These are phyloP conservation scores for Pantherophis alleghaniensis DNA, from an alignment of 2,797 vertebrate genomes.

Conservation along the genomic window DNA sequence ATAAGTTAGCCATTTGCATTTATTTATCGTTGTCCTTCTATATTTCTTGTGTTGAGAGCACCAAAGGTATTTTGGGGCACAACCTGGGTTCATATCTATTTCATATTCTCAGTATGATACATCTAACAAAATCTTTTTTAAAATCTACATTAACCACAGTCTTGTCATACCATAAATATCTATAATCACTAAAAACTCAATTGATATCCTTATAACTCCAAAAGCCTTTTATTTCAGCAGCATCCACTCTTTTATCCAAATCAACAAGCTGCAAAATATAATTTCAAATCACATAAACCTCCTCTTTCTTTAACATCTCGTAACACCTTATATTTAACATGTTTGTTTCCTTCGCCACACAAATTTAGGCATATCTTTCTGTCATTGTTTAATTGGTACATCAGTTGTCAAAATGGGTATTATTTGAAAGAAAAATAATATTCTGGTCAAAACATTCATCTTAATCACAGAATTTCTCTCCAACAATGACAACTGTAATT, in stretches of 20 bases:
- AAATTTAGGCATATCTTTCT: not conserved
- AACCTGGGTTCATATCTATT: not conserved
- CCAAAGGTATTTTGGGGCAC: not conserved
- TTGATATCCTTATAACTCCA: not conserved
- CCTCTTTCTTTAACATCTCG: not conserved
- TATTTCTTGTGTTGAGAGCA: not conserved
- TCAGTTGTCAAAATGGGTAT: not conserved
- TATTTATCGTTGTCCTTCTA: not conserved
- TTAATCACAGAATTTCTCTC: not conserved
- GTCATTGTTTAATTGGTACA: not conserved
- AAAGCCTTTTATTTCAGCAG: not conserved
- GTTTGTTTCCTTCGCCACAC: not conserved
- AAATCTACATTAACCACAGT: not conserved
- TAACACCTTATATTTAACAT: not conserved
- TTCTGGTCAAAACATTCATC: not conserved
- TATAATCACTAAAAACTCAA: not conserved
- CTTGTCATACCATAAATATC: not conserved
- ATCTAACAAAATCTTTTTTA: not conserved
- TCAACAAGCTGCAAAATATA: not conserved
- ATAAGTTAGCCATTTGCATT: not conserved
- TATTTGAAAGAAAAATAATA: not conserved
- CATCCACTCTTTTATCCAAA: not conserved
- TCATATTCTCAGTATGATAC: not conserved
- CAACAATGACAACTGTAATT: not conserved
- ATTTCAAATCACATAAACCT: not conserved